phyloP scores from a whole-genome alignment of 2,888 invertebrate species.

The Masnerella sp. region DNA sequence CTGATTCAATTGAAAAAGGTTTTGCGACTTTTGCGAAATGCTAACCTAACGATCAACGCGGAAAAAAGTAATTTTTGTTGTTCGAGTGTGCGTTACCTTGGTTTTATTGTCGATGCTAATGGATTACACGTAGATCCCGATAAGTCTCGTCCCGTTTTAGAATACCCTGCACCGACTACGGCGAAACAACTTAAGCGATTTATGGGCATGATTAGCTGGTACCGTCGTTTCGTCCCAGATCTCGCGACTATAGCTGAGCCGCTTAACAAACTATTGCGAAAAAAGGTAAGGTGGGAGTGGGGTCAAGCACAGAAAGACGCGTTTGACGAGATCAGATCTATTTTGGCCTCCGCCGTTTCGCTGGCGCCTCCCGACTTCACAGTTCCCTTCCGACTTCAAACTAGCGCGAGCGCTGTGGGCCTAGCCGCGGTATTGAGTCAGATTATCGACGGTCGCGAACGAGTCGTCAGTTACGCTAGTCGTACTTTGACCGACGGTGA shows the following conservation, averaged over 20 bases:
- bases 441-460: slow-evolving; percentile 2
- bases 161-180: slow-evolving; percentile 32
- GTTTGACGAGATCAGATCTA: neutral
- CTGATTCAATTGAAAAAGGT: neutral
- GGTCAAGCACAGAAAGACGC: neutral
- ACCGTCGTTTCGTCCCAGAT: neutral
- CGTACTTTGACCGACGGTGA: slow-evolving; percentile 40
- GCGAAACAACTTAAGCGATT: slow-evolving; percentile 59
- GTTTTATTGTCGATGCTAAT: too few relatives aligned
- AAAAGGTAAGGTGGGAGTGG: neutral
- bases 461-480: slow-evolving; percentile 57
- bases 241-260: neutral
- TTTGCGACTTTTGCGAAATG: neutral
- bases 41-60: neutral
- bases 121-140: too few relatives aligned
- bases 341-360: neutral
- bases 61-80: neutral
- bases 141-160: too few relatives aligned
- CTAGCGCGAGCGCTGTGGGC: neutral
- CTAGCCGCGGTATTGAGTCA: slow-evolving; percentile 22
- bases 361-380: neutral
- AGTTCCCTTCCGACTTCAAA: neutral
- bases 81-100: too few relatives aligned
- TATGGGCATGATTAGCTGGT: slow-evolving; percentile 52
- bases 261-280: neutral